A percentile compares a stretch with the other conserved stretches of the same genome.
Conservation (phyloP, 2,113 vertebrate genomes). For the Hippocampus comes region DNA sequence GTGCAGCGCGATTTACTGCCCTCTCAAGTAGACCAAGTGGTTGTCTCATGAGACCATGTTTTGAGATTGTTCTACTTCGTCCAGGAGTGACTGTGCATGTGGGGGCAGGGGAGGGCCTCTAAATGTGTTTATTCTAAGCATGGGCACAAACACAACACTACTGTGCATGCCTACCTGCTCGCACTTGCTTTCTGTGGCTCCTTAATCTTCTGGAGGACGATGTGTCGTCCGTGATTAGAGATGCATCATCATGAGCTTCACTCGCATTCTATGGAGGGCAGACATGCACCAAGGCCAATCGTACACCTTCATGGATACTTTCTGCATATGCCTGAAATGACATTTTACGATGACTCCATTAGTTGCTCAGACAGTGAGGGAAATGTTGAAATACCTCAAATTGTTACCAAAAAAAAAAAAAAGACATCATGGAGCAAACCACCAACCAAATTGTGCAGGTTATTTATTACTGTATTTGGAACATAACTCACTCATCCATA, state of each 20-base stretch:
- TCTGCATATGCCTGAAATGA: background rate
- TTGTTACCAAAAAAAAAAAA: too few relatives aligned
- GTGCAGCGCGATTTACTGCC: slow-evolving; percentile 26
- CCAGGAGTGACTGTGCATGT: slow-evolving; percentile 26
- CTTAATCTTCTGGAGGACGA: background rate
- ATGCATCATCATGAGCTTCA: background rate
- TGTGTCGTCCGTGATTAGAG: background rate
- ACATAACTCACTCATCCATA: too few relatives aligned
- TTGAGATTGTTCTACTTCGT: slow-evolving; percentile 61
- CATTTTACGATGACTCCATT: too few relatives aligned
- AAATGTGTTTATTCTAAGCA: slow-evolving; percentile 14
- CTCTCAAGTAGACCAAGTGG: slow-evolving; percentile 47
- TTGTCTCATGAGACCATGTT: slow-evolving; percentile 47
- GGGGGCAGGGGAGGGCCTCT: slow-evolving; percentile 48
- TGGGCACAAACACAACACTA: background rate
- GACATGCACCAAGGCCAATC: background rate
- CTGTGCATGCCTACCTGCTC: background rate
- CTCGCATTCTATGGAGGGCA: background rate
- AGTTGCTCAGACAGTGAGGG: too few relatives aligned
- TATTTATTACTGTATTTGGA: too few relatives aligned
- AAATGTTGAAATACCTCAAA: too few relatives aligned
- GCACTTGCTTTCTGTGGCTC: background rate
- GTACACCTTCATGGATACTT: background rate
- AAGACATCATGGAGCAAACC: too few relatives aligned
- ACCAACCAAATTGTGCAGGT: too few relatives aligned